Conservation (phyloP, 2,888 invertebrate species). For the Suillia variegata region DNA sequence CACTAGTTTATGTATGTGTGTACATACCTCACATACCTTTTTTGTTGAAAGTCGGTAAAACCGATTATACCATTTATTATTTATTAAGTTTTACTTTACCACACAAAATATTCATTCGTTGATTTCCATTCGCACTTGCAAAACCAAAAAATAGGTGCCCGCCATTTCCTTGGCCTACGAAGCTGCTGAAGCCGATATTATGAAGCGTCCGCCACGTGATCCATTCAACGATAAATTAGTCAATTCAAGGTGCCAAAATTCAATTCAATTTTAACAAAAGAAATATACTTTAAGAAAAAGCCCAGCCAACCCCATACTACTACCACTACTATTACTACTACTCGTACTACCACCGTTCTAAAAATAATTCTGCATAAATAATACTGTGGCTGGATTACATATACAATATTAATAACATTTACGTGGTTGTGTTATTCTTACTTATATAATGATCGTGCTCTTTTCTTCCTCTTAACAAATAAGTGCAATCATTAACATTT, state of each 20-base stretch:
- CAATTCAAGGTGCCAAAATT: slow-evolving; percentile 65
- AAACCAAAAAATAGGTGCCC: slow-evolving; percentile 65
- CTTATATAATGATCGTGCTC: slow-evolving; percentile 5
- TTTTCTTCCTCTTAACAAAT: neutral
- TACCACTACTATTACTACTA: neutral
- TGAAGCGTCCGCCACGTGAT: slow-evolving; percentile 84
- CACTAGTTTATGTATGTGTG: no score
- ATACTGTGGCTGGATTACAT: slow-evolving; percentile 14
- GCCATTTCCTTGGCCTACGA: slow-evolving; percentile 88
- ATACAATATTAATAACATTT: no score
- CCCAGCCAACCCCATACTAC: neutral
- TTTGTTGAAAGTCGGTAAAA: no score
- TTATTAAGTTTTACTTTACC: neutral
- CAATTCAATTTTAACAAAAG: slow-evolving; percentile 21
- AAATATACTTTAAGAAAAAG: slow-evolving; percentile 40
- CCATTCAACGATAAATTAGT: slow-evolving; percentile 85
- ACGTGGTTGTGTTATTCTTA: neutral
- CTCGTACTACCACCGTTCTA: no score
- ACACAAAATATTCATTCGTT: neutral
- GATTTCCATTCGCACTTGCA: slow-evolving; percentile 17
- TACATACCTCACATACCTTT: no score
- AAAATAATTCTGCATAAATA: slow-evolving; percentile 4
- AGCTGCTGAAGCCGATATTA: slow-evolving; percentile 85
- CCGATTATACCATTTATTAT: neutral
- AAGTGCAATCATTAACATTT: neutral